Conservation (phyloP, 2,888 invertebrate species). For the Acrobasis consociella region DNA sequence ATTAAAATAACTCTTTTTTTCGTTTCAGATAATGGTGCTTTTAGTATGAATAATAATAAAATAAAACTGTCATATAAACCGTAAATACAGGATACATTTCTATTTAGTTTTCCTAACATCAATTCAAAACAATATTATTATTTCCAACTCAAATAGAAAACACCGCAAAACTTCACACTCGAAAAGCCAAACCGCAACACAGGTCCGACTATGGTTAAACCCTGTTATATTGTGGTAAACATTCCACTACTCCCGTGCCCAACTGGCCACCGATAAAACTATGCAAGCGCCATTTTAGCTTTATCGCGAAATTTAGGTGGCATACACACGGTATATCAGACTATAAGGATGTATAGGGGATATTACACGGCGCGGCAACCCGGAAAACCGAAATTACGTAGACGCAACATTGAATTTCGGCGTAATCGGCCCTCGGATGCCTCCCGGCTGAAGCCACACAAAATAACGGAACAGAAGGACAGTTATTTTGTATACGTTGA, state of each 20-base stretch:
- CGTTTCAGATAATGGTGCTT: too few relatives aligned
- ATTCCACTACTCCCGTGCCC: conserved; percentile 16
- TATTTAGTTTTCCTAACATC: too few relatives aligned
- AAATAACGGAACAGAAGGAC: neutral
- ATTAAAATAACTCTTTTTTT: too few relatives aligned
- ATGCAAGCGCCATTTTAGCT: conserved; percentile 23
- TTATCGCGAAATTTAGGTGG: conserved; percentile 21
- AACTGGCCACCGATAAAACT: conserved; percentile 22
- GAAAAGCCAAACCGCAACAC: conserved; percentile 9
- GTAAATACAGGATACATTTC: too few relatives aligned
- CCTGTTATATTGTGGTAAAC: conserved; percentile 7
- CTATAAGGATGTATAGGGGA: conserved; percentile 39
- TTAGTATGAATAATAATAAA: too few relatives aligned
- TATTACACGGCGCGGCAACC: conserved; percentile 67
- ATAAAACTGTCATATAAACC: too few relatives aligned
- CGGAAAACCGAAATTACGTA: conserved; percentile 78
- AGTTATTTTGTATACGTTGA: neutral
- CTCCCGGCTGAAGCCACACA: conserved; percentile 13
- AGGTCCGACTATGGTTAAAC: conserved; percentile 11
- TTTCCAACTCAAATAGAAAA: neutral
- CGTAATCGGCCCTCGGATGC: conserved; percentile 57
- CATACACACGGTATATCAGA: conserved; percentile 19
- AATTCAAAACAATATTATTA: neutral
- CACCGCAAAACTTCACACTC: neutral
- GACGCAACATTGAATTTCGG: conserved; percentile 75